Base-by-base conservation (phyloP, 2,888 invertebrate species). In the Hemithea aestivaria region DNA sequence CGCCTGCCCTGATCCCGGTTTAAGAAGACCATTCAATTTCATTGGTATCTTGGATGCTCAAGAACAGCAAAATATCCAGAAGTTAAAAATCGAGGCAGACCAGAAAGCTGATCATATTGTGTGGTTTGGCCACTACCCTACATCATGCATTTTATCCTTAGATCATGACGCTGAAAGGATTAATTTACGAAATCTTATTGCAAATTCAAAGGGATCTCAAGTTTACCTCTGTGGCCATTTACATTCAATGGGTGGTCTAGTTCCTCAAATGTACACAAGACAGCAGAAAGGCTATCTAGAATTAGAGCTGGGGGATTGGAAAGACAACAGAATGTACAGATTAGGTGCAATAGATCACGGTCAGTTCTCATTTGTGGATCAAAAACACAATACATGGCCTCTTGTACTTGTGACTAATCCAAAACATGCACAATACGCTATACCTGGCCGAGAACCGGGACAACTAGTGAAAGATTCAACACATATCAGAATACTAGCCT, bases 291-390 rank as follows among this genome's bases (percentile, higher is more conserved):
- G 96, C 2, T 94, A 90, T 65, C 81, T 97, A 41, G 97, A 97
- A 78, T 84, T 97, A 39, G 97, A 97, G 79, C 80, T 97, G 35
- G 95, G 93, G 6, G 97, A 97, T 81, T 97, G 97, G 96, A 97
- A 95, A 77, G 94, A 95, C 60, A 94, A 94, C 65, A 89, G 96
- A 83, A 89, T 93, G 94, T 96, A 89, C 79, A 90, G 97, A 23
- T 70, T 97, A 31, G 90, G 91, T 47, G 96, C 94, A n/a, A 90
- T 97, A 51, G 97, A 97, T 77, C 94, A 96, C 73, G 96, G 96
- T 27, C 81, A 95, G 51, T 92, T 97, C 66, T 94, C 96, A 20
- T 96, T 97, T 80, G 84, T 91, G 38, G 97, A 97, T 75, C 87
- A 93, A 33, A 87, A 87, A 51, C 92, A 94, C 66, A 89, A 91